A percentile compares a stretch with the other conserved stretches of the same genome.
phyloP scores from a whole-genome alignment of 2,113 vertebrate species.

The Mirounga angustirostris region DNA sequence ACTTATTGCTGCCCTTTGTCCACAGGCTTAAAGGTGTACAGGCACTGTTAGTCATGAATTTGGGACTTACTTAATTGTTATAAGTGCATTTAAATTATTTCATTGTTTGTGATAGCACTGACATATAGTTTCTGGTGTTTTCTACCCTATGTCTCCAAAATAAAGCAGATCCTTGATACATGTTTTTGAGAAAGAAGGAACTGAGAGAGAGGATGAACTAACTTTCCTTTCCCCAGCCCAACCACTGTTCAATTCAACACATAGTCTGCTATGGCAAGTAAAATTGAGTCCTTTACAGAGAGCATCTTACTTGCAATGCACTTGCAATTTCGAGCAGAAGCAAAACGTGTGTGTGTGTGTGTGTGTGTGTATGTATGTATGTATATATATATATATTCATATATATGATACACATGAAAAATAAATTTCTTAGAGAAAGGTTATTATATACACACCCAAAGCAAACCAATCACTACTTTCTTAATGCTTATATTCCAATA shows the following conservation, averaged over 20 bases:
- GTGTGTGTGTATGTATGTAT: neutral
- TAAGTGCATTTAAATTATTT: neutral
- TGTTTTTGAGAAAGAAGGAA: neutral
- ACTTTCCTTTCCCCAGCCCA: neutral
- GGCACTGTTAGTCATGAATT: neutral
- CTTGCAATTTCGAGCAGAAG: neutral
- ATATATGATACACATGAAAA: neutral
- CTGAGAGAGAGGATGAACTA: neutral
- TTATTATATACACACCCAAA: neutral
- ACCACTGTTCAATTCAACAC: neutral
- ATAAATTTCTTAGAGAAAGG: neutral
- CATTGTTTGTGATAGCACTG: neutral
- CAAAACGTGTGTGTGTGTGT: neutral
- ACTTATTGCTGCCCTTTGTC: neutral
- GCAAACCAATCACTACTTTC: neutral
- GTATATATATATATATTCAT: neutral
- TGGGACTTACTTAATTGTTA: neutral
- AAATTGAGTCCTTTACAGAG: neutral
- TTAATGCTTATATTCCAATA: neutral
- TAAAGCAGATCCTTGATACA: neutral
- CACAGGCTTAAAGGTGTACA: neutral
- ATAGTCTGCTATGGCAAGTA: neutral
- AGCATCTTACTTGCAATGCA: neutral
- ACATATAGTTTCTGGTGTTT: neutral
- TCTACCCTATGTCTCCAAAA: neutral